phyloP scores from a whole-genome alignment of 2,113 vertebrate species.

The Sula dactylatra region DNA sequence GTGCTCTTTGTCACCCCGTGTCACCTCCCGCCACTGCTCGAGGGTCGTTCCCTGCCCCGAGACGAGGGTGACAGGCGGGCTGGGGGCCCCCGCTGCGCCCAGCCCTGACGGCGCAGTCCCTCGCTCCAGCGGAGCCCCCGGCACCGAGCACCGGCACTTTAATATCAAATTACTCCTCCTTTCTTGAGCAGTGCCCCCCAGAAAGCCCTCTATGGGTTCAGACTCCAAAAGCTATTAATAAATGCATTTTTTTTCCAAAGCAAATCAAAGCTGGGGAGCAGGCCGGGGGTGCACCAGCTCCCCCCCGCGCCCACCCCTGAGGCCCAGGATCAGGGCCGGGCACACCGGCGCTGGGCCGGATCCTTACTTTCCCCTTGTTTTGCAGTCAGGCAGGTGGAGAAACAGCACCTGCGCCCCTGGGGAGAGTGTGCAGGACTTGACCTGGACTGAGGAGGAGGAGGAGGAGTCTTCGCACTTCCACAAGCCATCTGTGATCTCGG shows the following conservation, averaged over 20 bases:
- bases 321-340: background rate
- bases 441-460: background rate
- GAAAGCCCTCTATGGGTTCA: background rate
- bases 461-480: background rate
- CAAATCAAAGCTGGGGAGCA: background rate
- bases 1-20: background rate
- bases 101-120: background rate
- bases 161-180: too few species aligned
- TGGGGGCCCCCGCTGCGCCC: background rate
- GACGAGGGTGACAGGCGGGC: background rate
- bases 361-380: background rate
- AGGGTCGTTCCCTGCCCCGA: background rate
- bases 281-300: too few species aligned
- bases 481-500: background rate
- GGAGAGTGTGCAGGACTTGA: background rate
- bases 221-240: background rate
- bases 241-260: background rate
- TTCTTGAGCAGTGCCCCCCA: background rate
- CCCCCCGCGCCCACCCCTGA: background rate
- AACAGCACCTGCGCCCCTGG: background rate
- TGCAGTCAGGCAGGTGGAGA: background rate
- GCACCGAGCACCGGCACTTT: fast-evolving
- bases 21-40: background rate
- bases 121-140: too few species aligned
- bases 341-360: fast-evolving